Percentiles rank a stretch among this genome's conserved stretches.
Evolutionary conservation across 1,140 invertebrate species (phyloP).

Genomic region (Aplysia californica): DNA sequence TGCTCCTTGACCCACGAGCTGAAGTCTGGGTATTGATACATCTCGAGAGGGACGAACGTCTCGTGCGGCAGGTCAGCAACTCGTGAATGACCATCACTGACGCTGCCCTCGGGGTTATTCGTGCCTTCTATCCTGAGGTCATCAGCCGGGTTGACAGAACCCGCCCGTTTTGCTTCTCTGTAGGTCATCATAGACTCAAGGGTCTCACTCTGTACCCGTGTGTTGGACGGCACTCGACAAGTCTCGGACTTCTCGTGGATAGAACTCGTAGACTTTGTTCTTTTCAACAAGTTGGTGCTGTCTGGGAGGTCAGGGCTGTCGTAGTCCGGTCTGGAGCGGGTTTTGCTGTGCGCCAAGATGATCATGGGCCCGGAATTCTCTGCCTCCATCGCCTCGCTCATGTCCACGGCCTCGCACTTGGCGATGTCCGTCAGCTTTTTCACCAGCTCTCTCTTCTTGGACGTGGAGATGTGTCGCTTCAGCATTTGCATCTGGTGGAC

Average conservation of each 20-base stretch:
- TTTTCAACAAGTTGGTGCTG: too few relatives aligned
- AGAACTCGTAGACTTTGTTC: too few relatives aligned
- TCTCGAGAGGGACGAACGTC: neutral
- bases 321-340: too few relatives aligned
- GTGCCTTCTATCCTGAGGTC: neutral
- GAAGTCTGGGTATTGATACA: neutral
- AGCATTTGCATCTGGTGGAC: neutral
- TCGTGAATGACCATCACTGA: too few relatives aligned
- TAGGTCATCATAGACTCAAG: neutral
- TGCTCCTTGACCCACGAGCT: neutral
- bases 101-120: too few relatives aligned
- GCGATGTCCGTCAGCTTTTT: slow-evolving; percentile 27
- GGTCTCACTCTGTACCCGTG: neutral
- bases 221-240: neutral
- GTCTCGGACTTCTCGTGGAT: too few relatives aligned
- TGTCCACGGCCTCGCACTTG: slow-evolving; percentile 30
- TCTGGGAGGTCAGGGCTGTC: too few relatives aligned
- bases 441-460: slow-evolving; percentile 27
- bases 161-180: neutral
- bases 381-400: neutral
- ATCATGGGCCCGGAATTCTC: neutral
- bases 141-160: neutral
- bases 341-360: slow-evolving; percentile 11
- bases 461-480: slow-evolving; percentile 23
- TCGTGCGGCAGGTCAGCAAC: too few relatives aligned